A percentile compares a stretch with the other conserved stretches of the same genome.
Evolutionary conservation across 2,797 vertebrate genomes (phyloP).

Genomic region (Mormyrops boulengeri): DNA sequence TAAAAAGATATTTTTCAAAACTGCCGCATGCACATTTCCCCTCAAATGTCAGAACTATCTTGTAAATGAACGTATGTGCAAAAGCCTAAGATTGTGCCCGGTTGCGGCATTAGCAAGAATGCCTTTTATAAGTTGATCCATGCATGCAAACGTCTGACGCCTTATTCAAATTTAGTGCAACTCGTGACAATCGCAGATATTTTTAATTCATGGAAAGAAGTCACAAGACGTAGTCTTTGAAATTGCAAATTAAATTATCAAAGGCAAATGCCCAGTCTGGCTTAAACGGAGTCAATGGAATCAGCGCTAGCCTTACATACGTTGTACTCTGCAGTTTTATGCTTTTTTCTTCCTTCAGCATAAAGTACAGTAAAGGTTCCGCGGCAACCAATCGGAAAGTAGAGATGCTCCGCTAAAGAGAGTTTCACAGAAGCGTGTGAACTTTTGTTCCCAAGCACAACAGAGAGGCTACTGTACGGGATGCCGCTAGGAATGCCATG

Average conservation of each 20-base stretch:
- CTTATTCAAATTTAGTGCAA: neutral
- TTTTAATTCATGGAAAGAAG: neutral
- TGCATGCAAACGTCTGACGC: neutral
- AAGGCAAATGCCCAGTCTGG: neutral
- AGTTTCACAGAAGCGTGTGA: neutral
- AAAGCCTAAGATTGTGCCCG: no score
- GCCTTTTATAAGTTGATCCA: neutral
- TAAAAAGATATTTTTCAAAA: no score
- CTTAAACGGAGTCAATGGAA: neutral
- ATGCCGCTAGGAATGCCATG: neutral
- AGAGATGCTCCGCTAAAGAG: neutral
- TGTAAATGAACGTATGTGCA: no score
- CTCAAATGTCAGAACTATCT: no score
- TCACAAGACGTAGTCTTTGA: neutral
- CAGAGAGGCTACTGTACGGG: neutral
- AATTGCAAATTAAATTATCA: neutral
- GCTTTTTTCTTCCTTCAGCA: neutral
- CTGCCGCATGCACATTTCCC: no score
- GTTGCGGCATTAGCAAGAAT: neutral
- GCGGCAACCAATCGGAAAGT: neutral
- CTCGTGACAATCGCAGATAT: neutral
- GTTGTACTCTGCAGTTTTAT: neutral
- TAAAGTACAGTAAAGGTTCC: neutral
- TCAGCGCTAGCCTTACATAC: neutral
- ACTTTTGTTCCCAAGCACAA: neutral